Evolutionary conservation across 92 coral and sea anemone genomes (phyloP).

Genomic region (Isaurus tuberculatus): DNA sequence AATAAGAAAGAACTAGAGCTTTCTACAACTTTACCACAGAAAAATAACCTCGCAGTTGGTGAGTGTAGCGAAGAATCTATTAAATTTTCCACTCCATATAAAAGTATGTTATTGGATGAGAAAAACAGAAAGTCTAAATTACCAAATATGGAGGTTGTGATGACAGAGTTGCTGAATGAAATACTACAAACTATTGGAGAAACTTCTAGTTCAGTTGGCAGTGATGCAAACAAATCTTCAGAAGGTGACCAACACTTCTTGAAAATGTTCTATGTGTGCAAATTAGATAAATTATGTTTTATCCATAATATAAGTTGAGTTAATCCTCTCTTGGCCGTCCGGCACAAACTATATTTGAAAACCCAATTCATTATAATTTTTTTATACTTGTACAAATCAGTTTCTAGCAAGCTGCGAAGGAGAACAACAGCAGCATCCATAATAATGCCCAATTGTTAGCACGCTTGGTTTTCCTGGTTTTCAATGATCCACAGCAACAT

Average conservation of each 20-base stretch:
- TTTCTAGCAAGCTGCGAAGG: too few relatives aligned
- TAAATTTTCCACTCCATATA: not conserved
- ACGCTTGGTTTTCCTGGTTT: too few relatives aligned
- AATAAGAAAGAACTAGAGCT: not conserved
- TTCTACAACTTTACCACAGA: not conserved
- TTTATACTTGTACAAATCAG: too few relatives aligned
- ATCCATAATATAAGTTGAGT: too few relatives aligned
- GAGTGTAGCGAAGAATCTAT: not conserved
- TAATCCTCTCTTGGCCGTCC: too few relatives aligned
- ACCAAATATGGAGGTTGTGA: not conserved
- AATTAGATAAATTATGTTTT: too few relatives aligned
- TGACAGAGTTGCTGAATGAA: not conserved
- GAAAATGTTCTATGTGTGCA: not conserved
- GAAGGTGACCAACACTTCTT: constrained; percentile 4
- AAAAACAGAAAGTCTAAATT: not conserved
- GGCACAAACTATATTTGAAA: too few relatives aligned
- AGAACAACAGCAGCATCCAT: too few relatives aligned
- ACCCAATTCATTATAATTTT: too few relatives aligned
- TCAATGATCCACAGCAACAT: too few relatives aligned
- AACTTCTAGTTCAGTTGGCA: not conserved
- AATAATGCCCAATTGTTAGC: too few relatives aligned
- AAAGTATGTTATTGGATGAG: not conserved
- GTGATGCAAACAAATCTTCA: not conserved
- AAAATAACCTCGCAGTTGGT: not conserved
- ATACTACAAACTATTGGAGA: not conserved